Evolutionary conservation across 2,113 vertebrate genomes (phyloP).

Genomic region (Crotophaga sulcirostris): DNA sequence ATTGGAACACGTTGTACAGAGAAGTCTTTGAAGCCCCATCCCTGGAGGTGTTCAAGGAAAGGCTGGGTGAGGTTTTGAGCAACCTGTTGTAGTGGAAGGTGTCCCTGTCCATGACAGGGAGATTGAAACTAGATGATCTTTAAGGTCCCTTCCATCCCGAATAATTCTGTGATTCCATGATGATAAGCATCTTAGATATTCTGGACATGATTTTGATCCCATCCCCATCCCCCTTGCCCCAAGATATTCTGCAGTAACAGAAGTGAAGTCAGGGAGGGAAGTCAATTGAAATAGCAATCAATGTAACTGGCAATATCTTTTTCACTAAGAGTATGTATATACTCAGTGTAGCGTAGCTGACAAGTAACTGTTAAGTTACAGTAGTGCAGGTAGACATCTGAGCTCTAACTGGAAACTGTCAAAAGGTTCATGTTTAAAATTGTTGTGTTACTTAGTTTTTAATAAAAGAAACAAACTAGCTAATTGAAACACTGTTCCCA

Average conservation of each 20-base stretch:
- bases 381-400: neutral
- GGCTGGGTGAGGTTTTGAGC: no score
- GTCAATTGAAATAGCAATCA: neutral
- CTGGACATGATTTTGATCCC: neutral
- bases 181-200: neutral
- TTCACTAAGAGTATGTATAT: neutral
- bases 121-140: no score
- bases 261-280: neutral
- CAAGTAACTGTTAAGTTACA: neutral
- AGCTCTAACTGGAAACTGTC: neutral
- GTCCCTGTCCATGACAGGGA: no score
- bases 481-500: neutral
- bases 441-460: neutral
- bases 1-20: no score
- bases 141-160: no score
- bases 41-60: no score
- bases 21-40: no score
- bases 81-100: no score
- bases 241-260: neutral
- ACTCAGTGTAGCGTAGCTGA: neutral
- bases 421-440: neutral
- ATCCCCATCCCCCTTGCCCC: rapidly evolving
- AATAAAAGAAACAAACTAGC: neutral
- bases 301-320: neutral
- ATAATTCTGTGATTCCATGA: no score